Conservation (phyloP, 2,797 vertebrate genomes). For the Dendrocincla fuliginosa region DNA sequence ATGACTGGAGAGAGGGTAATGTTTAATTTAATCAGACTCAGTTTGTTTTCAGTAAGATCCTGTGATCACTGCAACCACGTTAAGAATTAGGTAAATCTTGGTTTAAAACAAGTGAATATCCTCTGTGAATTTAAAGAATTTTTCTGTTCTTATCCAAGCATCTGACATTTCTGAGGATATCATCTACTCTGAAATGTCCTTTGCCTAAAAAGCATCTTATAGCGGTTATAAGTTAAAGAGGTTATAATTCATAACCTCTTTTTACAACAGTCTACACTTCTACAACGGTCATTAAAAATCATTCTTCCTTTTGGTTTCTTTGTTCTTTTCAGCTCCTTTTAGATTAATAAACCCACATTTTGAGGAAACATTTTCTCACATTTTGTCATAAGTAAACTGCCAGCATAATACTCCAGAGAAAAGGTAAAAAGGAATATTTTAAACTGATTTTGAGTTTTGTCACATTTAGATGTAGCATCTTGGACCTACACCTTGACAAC, state of each 20-base stretch:
- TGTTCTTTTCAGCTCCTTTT: background rate
- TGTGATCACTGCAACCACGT: background rate
- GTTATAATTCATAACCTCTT: background rate
- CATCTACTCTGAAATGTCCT: background rate
- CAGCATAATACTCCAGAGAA: background rate
- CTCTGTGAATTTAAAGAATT: background rate
- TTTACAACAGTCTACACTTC: background rate
- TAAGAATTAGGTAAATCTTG: background rate
- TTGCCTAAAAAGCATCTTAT: background rate
- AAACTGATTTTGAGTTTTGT: background rate
- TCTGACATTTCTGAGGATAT: background rate
- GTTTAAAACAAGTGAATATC: background rate
- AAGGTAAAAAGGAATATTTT: background rate
- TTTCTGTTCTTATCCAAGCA: background rate
- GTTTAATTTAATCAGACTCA: background rate
- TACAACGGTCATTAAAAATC: background rate
- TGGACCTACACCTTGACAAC: background rate
- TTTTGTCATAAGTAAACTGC: background rate
- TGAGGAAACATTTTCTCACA: background rate
- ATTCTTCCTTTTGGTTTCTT: background rate
- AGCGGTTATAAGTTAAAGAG: background rate
- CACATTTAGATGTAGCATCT: background rate
- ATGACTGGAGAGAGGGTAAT: background rate
- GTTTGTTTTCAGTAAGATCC: background rate
- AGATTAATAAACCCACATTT: background rate